Evolutionary conservation across 2,113 vertebrate species (phyloP).

Genomic region (Syngnathus scovelli): DNA sequence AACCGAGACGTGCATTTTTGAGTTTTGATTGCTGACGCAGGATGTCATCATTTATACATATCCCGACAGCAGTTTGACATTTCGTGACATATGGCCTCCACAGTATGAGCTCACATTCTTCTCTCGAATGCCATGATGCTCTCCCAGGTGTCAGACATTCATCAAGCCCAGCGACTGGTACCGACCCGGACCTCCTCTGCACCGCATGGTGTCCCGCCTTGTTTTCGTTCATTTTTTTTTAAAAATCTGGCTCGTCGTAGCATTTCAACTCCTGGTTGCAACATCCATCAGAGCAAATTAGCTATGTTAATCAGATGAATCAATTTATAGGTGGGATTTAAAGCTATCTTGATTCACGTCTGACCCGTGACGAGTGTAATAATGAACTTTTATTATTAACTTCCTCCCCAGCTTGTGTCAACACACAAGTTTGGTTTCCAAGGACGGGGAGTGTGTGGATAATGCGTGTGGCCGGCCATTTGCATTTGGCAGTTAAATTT

Average conservation of each 20-base stretch:
- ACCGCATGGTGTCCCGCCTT: conserved; percentile 3
- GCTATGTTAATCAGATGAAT: not conserved
- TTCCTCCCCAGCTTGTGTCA: conserved; percentile 16
- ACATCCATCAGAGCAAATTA: not conserved
- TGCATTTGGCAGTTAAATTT: conserved; percentile 36
- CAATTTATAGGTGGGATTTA: not conserved
- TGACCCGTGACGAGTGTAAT: conserved; percentile 5
- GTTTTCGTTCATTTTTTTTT: not conserved
- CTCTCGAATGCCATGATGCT: conserved; percentile 24
- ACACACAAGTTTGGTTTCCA: conserved; percentile 43
- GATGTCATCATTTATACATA: conserved; percentile 1
- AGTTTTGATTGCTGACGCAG: not conserved
- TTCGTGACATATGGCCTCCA: conserved; percentile 40
- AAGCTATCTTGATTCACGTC: too few species aligned
- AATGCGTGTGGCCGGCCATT: conserved; percentile 24
- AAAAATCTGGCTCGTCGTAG: conserved; percentile 20
- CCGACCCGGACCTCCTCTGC: conserved; percentile 31
- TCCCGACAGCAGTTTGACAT: not conserved
- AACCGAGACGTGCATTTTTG: too few species aligned
- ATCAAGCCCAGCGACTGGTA: conserved; percentile 62
- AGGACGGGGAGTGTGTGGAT: conserved; percentile 36
- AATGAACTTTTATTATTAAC: conserved; percentile 25
- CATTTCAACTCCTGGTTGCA: not conserved
- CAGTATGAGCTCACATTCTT: conserved; percentile 22
- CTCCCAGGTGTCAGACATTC: conserved; percentile 44